A percentile compares a stretch with the other conserved stretches of the same genome.
Conservation (phyloP, 2,113 vertebrate species). For the Gnathonemus echidnorhynchus region DNA sequence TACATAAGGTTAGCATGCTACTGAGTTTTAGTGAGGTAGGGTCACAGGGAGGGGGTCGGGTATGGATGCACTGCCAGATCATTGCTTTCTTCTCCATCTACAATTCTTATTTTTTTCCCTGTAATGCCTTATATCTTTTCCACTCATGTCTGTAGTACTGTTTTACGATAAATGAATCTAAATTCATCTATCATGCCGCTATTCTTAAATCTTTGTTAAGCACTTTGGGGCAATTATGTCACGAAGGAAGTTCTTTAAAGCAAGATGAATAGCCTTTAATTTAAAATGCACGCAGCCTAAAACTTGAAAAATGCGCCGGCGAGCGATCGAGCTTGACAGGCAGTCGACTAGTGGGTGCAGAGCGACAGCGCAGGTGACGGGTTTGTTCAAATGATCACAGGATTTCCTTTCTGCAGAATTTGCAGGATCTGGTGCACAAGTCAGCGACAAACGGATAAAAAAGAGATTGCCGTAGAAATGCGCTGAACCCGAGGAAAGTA, state of each 20-base stretch:
- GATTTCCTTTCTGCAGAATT: neutral
- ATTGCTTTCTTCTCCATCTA: neutral
- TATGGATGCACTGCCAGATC: neutral
- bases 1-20: neutral
- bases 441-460: neutral
- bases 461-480: neutral
- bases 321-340: neutral
- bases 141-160: neutral
- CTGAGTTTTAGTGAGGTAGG: neutral
- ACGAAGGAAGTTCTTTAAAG: neutral
- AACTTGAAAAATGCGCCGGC: neutral
- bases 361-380: neutral
- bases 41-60: neutral
- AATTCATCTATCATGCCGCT: neutral
- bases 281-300: neutral
- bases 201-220: neutral
- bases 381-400: conserved; percentile 5
- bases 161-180: neutral
- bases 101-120: neutral
- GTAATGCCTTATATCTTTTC: neutral
- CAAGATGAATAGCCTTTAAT: neutral
- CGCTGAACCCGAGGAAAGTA: neutral
- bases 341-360: neutral
- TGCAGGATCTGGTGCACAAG: neutral
- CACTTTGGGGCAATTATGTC: neutral